Evolutionary conservation across 1,140 invertebrate genomes (phyloP).

Genomic region (Caenorhabditis briggsae): DNA sequence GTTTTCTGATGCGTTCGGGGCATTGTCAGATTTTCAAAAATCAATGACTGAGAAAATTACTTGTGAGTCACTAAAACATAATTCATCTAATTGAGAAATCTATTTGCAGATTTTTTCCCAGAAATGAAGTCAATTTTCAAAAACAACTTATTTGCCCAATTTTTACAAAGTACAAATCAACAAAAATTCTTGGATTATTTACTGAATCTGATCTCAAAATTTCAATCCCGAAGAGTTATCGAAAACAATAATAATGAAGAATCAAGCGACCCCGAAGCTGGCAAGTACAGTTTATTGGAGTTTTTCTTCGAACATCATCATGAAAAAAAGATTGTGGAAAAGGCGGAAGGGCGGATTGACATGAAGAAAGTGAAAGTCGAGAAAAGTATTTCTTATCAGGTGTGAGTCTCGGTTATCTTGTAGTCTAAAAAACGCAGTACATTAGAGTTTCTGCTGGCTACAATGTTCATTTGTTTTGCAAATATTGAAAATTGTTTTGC

Average conservation of each 20-base stretch:
- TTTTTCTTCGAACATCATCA: slow-evolving; percentile 39
- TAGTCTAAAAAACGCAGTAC: neutral
- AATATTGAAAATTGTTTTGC: neutral
- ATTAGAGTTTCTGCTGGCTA: neutral
- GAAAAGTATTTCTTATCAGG: slow-evolving; percentile 50
- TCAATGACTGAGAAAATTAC: slow-evolving; percentile 28
- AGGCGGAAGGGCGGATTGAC: slow-evolving; percentile 31
- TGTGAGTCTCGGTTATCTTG: slow-evolving; percentile 39
- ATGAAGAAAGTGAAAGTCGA: slow-evolving; percentile 51
- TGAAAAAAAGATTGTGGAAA: slow-evolving; percentile 6
- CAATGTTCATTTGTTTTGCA: neutral
- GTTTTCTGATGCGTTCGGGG: slow-evolving; percentile 56
- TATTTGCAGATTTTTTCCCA: slow-evolving; percentile 25
- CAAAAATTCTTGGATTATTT: slow-evolving; percentile 48
- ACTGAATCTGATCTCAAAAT: slow-evolving; percentile 18
- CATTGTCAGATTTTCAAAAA: slow-evolving; percentile 2
- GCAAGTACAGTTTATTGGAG: slow-evolving; percentile 15
- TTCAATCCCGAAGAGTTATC: neutral
- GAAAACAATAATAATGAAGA: neutral
- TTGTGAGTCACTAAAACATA: slow-evolving; percentile 19
- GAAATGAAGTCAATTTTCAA: slow-evolving; percentile 47
- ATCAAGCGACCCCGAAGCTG: neutral
- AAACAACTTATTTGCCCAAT: neutral
- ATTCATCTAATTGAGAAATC: neutral
- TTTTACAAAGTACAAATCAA: slow-evolving; percentile 30